These are phyloP conservation scores for Ceratothoa steindachneri DNA, from an alignment of 2,888 invertebrate genomes.

Conservation along the genomic window DNA sequence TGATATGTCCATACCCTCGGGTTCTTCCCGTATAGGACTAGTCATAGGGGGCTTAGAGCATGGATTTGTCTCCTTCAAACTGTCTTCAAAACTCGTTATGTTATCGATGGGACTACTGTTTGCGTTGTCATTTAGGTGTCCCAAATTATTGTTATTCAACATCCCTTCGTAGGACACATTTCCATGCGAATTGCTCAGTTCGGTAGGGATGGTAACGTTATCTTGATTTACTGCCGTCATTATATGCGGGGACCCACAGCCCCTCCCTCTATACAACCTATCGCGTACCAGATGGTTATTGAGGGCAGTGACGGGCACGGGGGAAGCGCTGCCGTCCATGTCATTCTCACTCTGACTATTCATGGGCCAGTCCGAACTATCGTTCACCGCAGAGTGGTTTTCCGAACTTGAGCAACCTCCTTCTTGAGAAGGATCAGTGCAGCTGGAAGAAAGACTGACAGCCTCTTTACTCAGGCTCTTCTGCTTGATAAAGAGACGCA, in stretches of 20 bases:
- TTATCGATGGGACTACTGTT: slow-evolving; percentile 36
- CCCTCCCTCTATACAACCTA: slow-evolving; percentile 13
- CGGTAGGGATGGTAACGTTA: background rate
- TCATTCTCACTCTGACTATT: slow-evolving; percentile 50
- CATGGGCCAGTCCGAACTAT: slow-evolving; percentile 49
- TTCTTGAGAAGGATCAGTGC: slow-evolving; percentile 70
- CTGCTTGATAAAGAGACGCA: slow-evolving; percentile 83
- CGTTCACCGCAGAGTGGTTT: slow-evolving; percentile 51
- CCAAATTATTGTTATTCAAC: slow-evolving; percentile 40
- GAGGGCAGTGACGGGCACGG: slow-evolving; percentile 37
- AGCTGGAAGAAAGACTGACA: slow-evolving; percentile 59
- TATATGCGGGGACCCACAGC: slow-evolving; percentile 17
- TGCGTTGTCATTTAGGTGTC: slow-evolving; percentile 9
- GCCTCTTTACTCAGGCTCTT: slow-evolving; percentile 77
- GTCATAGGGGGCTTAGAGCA: slow-evolving; percentile 46
- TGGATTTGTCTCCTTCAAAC: slow-evolving; percentile 41
- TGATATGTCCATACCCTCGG: slow-evolving; percentile 47
- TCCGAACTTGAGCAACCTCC: slow-evolving; percentile 63
- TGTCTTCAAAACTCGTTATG: slow-evolving; percentile 42
- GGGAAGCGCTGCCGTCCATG: slow-evolving; percentile 47
- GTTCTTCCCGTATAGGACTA: slow-evolving; percentile 46
- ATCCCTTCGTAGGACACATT: slow-evolving; percentile 17
- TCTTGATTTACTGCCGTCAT: slow-evolving; percentile 20
- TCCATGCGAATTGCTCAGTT: slow-evolving; percentile 6
- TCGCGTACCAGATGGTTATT: slow-evolving; percentile 36